Conservation (phyloP, 2,888 invertebrate genomes). For the Trichacis sp. region DNA sequence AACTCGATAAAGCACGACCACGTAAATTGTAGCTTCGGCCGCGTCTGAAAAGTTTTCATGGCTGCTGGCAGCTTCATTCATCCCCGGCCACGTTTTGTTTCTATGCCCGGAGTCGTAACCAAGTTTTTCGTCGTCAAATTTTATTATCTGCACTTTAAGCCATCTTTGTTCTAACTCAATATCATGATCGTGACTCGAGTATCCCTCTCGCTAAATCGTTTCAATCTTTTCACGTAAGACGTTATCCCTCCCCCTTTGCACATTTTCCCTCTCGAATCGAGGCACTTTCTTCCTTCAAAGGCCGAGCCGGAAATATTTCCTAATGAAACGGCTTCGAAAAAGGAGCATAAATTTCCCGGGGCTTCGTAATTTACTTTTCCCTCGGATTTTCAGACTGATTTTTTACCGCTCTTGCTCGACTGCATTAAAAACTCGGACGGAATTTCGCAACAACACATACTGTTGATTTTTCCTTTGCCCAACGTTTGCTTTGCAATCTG, state of each 20-base stretch:
- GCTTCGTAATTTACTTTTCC: neutral
- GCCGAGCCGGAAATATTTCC: no score
- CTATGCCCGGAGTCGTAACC: slow-evolving; percentile 55
- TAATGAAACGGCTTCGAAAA: no score
- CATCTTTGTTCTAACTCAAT: slow-evolving; percentile 62
- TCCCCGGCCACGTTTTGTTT: slow-evolving; percentile 48
- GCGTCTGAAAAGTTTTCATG: slow-evolving; percentile 64
- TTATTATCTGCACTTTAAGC: slow-evolving; percentile 64
- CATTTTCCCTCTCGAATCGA: no score
- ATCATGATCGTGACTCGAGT: slow-evolving; percentile 59
- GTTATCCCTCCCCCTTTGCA: no score
- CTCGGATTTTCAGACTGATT: neutral
- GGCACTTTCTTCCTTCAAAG: no score
- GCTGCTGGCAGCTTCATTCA: slow-evolving; percentile 43
- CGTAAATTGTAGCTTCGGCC: slow-evolving; percentile 46
- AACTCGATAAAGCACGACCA: slow-evolving; percentile 43
- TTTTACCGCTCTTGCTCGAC: neutral
- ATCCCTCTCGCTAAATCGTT: slow-evolving; percentile 46
- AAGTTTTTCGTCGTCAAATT: slow-evolving; percentile 67
- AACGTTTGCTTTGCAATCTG: neutral
- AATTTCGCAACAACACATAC: neutral
- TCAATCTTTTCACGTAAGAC: slow-evolving; percentile 39
- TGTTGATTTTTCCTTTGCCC: neutral
- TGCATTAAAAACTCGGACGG: neutral
- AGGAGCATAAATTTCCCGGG: neutral